Evolutionary conservation across 2,888 invertebrate species (phyloP).

Genomic region (Acanthopleura granulata): DNA sequence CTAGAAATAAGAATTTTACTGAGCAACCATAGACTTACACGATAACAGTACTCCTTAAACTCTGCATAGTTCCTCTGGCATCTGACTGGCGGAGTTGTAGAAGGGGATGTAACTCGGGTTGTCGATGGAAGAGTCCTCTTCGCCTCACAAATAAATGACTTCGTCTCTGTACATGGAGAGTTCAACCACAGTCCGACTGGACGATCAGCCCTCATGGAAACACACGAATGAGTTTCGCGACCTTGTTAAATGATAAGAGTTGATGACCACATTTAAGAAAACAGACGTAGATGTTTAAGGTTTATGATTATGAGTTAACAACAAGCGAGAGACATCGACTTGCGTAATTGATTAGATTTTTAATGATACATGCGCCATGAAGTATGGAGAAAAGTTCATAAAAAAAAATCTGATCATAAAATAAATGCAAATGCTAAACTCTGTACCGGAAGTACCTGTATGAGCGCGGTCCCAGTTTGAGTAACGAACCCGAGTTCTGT

Average conservation of each 20-base stretch:
- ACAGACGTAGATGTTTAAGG: too few relatives aligned
- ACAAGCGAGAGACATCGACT: too few relatives aligned
- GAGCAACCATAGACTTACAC: background rate
- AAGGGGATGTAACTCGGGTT: background rate
- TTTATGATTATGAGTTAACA: too few relatives aligned
- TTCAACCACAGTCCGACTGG: background rate
- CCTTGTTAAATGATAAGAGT: background rate
- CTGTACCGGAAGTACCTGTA: background rate
- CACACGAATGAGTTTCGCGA: conserved; percentile 4
- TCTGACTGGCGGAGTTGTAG: background rate
- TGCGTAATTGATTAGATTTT: too few relatives aligned
- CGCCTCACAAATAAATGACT: background rate
- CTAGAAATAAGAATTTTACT: too few relatives aligned
- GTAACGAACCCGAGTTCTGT: conserved; percentile 2
- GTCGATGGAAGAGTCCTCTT: background rate
- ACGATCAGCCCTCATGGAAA: background rate
- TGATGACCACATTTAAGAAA: background rate
- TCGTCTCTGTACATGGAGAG: background rate
- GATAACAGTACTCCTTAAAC: background rate
- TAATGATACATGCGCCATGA: too few relatives aligned
- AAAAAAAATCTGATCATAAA: background rate
- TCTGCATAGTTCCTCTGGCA: background rate
- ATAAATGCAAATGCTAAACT: background rate
- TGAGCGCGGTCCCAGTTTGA: background rate
- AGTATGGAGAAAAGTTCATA: too few relatives aligned